Evolutionary conservation across 92 coral and sea anemone species (phyloP), one percentile per base, ranked within the genome.

Genomic region (Epizoanthus fatuus): DNA sequence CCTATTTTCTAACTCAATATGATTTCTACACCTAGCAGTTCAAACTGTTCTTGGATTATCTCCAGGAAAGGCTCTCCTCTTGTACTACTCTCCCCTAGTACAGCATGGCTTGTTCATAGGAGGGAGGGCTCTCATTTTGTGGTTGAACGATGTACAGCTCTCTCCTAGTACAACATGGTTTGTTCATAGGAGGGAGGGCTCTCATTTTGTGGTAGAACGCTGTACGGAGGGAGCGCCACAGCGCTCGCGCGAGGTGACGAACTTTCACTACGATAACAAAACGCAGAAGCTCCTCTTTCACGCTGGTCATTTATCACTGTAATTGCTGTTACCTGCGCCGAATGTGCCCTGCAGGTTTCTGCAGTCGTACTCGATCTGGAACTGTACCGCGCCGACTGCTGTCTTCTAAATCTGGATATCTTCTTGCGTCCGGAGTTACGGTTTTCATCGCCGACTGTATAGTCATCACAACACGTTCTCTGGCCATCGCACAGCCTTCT

Each of bases 101-200:
- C n/a, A 15, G 14, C 17, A 52, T 74, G 51, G 79, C 79, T 19
- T 74, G 62, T 13, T 74, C 79, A 7, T 74, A 74, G 10, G 79
- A 13, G 7, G 79, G 79, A 4, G 79, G 79, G 17, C 22, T 54
- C 4, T 35, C 29, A 25, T 37, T 32, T 7, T 54, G 60, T 16
- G 64, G 20, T 15, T 17, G 15, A 16, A 25, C 29, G 25, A 40
- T 53, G 63, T 74, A 74, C 0, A n/a, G n/a, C n/a, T n/a, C n/a
- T n/a, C n/a, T 35, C 42, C 19, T 71, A 71, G 29, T 17, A 7
- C n/a, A 15, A 15, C n/a, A 52, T 74, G 51, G 79, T 64, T 19
- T 74, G 62, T 13, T 74, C 79, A 7, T 74, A 74, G 10, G 79
- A 13, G 7, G 79, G 79, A 4, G 79, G 79, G 17, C 22, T 54